A percentile compares a stretch with the other conserved stretches of the same genome.
Conservation (phyloP, 2,797 vertebrate genomes). For the Gambusia yucatana region DNA sequence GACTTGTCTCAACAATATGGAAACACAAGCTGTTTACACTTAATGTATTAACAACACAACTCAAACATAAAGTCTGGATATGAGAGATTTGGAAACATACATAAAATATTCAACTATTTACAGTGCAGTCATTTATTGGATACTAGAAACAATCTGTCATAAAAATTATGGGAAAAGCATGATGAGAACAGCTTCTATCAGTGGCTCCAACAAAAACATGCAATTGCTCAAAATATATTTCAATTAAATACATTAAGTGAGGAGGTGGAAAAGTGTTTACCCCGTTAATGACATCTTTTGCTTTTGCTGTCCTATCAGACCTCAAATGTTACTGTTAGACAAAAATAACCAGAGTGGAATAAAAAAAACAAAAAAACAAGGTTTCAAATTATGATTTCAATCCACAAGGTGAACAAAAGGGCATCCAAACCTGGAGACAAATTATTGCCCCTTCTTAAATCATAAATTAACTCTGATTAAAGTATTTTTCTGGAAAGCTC, state of each 20-base stretch:
- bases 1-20: neutral
- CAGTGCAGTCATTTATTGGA: neutral
- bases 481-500: neutral
- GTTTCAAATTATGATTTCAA: neutral
- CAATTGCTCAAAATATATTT: neutral
- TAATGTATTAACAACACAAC: neutral
- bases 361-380: neutral
- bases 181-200: neutral
- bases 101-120: neutral
- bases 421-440: neutral
- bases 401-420: neutral
- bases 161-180: neutral
- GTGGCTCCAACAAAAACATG: neutral
- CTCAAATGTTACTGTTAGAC: neutral
- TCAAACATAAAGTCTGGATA: neutral
- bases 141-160: neutral
- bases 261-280: neutral
- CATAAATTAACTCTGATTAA: neutral
- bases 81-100: neutral
- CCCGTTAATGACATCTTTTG: neutral
- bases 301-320: no score
- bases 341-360: neutral
- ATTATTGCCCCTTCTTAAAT: neutral
- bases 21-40: neutral
- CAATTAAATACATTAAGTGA: neutral